Evolutionary conservation across 1,140 invertebrate genomes (phyloP).

Genomic region (Ctenoplectra terminalis): DNA sequence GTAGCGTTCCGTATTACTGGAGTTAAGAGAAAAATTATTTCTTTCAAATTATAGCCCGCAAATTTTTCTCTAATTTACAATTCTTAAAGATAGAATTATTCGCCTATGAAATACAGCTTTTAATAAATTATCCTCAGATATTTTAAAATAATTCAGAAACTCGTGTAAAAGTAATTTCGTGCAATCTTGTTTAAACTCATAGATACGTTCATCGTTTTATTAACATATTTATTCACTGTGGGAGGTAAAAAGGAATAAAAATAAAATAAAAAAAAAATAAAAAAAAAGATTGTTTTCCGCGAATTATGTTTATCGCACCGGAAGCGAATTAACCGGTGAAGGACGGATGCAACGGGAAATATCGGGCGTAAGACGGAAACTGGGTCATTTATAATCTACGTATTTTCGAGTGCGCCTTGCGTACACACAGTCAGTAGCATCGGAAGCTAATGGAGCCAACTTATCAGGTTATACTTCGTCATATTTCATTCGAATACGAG

Average conservation of each 20-base stretch:
- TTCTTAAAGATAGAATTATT: no score
- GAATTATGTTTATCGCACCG: neutral
- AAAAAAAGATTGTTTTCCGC: neutral
- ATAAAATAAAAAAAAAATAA: neutral
- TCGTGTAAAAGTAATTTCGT: no score
- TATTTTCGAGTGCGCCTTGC: neutral
- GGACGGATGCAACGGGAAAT: neutral
- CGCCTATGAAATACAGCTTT: no score
- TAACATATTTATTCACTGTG: neutral
- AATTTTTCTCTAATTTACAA: no score
- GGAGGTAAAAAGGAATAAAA: neutral
- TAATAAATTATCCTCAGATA: no score
- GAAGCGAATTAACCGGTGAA: slow-evolving; percentile 13
- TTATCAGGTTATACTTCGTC: neutral
- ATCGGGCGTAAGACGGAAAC: neutral
- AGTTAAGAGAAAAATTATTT: no score
- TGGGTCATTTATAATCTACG: slow-evolving; percentile 11
- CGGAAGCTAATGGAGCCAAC: neutral
- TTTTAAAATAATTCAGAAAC: no score
- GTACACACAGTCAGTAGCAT: neutral
- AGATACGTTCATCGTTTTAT: neutral
- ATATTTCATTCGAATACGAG: neutral
- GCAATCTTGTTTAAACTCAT: no score
- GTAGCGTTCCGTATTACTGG: no score
- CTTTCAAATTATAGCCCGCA: no score